phyloP scores from a whole-genome alignment of 92 coral and sea anemone species.

The Nematostella vectensis region DNA sequence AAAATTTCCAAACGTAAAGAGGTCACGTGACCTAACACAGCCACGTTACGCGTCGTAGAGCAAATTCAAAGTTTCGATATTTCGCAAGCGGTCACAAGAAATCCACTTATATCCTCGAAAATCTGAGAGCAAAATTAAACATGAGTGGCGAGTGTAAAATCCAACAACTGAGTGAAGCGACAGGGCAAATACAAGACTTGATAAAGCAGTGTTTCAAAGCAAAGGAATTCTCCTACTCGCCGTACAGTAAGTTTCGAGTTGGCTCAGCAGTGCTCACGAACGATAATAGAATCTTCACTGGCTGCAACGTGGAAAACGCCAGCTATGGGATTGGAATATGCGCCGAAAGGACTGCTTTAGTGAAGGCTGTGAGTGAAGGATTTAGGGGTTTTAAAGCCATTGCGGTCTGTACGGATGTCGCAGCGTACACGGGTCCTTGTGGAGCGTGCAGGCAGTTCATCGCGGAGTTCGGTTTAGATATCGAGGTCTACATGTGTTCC shows the following conservation, averaged over 20 bases:
- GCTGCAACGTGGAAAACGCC: conserved; percentile 94
- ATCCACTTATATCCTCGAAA: no score
- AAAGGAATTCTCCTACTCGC: conserved; percentile 74
- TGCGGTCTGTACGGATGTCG: conserved; percentile 73
- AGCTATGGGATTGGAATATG: conserved; percentile 79
- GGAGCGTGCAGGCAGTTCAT: conserved; percentile 93
- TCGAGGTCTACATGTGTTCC: conserved; percentile 77
- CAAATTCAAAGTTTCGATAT: no score
- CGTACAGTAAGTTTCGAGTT: conserved; percentile 96
- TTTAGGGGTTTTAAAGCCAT: conserved; percentile 76
- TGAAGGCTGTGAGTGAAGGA: conserved; percentile 94
- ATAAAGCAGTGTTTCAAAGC: conserved; percentile 59
- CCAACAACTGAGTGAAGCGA: not conserved
- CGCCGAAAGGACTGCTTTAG: conserved; percentile 94
- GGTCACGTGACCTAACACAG: no score
- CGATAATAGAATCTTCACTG: conserved; percentile 64
- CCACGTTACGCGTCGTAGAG: no score
- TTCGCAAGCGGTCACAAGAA: no score
- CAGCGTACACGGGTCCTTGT: conserved; percentile 66
- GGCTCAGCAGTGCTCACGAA: conserved; percentile 88
- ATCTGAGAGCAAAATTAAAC: no score
- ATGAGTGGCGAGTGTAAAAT: not conserved
- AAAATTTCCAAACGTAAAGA: no score
- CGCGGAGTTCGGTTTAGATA: conserved; percentile 89
- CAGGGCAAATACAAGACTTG: not conserved